A percentile compares a stretch with the other conserved stretches of the same genome.
Conservation (phyloP, 2,797 vertebrate genomes). For the Acanthurus leucopareius region DNA sequence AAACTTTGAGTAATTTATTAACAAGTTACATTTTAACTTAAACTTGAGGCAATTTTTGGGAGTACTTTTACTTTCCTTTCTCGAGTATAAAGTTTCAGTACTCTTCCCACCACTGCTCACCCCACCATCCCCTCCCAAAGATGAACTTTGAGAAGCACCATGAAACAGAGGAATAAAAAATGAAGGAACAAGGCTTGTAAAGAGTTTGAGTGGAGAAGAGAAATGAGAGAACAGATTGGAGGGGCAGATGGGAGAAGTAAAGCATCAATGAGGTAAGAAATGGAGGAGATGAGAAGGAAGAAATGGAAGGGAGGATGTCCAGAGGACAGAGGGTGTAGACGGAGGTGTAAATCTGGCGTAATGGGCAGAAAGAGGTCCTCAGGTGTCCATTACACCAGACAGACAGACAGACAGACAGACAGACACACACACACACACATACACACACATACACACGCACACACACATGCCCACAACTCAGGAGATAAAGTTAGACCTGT, state of each 20-base stretch:
- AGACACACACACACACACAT: constrained; percentile 18
- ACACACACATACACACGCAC: constrained; percentile 15
- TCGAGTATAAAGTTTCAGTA: no score
- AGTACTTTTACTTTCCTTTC: no score
- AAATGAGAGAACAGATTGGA: constrained; percentile 27
- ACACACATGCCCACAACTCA: constrained; percentile 1
- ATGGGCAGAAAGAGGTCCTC: constrained; percentile 53
- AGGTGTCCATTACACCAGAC: constrained; percentile 40
- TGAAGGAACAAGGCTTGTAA: constrained; percentile 10
- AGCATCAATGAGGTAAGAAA: constrained; percentile 26
- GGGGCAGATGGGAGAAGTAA: constrained; percentile 33
- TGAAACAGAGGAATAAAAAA: not conserved
- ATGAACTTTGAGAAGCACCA: constrained; percentile 1
- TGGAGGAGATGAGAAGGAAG: constrained; percentile 14
- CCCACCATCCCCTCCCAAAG: not conserved
- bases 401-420: constrained; percentile 19
- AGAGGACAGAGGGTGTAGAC: constrained; percentile 32
- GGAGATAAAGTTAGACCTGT: constrained; percentile 18
- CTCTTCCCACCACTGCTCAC: not conserved
- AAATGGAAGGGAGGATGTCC: constrained; percentile 50
- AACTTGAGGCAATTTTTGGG: no score
- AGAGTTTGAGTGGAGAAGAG: constrained; percentile 9
- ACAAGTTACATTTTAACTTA: no score
- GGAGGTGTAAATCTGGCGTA: constrained; percentile 67
- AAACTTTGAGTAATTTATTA: no score